Conservation (phyloP, 2,113 vertebrate genomes). For the Equus quagga region DNA sequence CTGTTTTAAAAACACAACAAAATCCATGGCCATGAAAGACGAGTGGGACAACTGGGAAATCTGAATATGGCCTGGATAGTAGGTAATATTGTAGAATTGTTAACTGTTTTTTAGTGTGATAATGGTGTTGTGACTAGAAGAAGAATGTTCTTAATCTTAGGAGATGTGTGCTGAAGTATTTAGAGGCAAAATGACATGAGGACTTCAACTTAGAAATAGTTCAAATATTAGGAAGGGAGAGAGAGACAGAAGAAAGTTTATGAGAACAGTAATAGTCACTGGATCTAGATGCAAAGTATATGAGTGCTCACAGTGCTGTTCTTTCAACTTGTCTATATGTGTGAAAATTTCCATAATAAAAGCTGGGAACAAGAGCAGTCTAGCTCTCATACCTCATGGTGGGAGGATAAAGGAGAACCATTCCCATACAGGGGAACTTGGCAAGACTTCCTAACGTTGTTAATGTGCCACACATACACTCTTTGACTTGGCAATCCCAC, state of each 20-base stretch:
- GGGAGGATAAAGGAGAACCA: neutral
- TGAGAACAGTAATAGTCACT: neutral
- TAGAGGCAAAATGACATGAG: neutral
- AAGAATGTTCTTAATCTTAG: neutral
- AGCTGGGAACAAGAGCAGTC: neutral
- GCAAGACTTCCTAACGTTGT: neutral
- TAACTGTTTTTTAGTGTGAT: neutral
- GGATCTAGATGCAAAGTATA: neutral
- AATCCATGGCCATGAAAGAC: neutral
- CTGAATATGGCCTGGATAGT: neutral
- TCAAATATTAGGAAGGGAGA: neutral
- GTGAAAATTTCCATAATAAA: neutral
- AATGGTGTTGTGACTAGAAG: neutral
- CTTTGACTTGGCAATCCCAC: neutral
- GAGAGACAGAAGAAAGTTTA: neutral
- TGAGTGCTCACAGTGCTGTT: neutral
- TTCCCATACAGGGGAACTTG: neutral
- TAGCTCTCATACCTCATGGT: neutral
- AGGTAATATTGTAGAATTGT: neutral
- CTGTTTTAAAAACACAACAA: constrained; percentile 32
- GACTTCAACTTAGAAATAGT: constrained; percentile 32
- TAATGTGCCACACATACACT: neutral
- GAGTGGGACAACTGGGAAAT: neutral
- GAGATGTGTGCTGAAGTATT: neutral
- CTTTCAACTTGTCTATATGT: neutral